Conservation (phyloP, 2,888 invertebrate species). For the Chrysomela aeneicollis region DNA sequence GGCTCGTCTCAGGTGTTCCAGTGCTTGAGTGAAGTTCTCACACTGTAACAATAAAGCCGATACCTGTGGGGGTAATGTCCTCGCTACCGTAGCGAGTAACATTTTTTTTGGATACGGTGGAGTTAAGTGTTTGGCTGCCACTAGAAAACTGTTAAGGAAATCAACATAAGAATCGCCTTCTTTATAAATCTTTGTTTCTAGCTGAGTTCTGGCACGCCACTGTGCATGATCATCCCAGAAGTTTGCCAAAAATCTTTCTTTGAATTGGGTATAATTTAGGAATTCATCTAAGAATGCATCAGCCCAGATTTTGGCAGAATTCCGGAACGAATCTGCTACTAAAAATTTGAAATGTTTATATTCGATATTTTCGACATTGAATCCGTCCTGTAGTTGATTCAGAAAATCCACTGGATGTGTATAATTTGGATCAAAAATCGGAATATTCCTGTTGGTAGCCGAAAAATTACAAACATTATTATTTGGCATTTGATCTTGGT, state of each 20-base stretch:
- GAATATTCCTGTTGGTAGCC: background rate
- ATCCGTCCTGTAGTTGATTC: conserved; percentile 6
- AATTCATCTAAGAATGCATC: background rate
- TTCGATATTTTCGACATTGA: conserved; percentile 3
- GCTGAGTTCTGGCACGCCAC: background rate
- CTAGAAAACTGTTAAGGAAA: background rate
- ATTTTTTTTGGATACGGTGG: conserved; percentile 6
- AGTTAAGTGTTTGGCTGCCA: background rate
- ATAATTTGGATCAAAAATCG: background rate
- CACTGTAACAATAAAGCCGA: conserved; percentile 5
- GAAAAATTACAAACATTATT: background rate
- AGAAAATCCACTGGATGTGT: conserved; percentile 8
- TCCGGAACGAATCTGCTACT: background rate
- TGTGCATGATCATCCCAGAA: background rate
- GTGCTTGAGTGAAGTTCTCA: background rate
- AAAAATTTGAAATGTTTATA: conserved; percentile 5
- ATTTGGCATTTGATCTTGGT: background rate
- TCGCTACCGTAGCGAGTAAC: background rate
- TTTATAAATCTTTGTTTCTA: background rate
- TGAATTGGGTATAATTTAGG: background rate
- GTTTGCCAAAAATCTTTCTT: background rate
- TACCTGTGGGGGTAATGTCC: background rate
- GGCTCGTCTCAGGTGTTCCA: background rate
- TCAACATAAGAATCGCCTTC: conserved; percentile 2
- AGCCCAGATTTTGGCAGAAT: background rate